phyloP scores from a whole-genome alignment of 2,113 vertebrate genomes.

The Actinemys pallida region DNA sequence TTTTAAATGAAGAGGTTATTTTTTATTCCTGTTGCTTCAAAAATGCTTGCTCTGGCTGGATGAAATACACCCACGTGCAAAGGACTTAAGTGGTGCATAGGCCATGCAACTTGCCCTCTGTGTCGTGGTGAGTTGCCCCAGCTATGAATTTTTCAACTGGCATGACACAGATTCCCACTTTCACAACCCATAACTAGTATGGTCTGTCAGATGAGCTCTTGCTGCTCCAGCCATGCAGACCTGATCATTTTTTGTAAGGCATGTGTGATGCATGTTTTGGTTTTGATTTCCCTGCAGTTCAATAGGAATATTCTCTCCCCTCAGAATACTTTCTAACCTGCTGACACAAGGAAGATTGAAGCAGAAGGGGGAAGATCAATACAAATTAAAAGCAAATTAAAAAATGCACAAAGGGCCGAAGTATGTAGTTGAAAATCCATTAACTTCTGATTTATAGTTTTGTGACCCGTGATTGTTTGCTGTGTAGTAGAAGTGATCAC shows the following conservation, averaged over 20 bases:
- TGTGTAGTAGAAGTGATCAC: conserved; percentile 30
- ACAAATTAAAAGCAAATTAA: conserved; percentile 93
- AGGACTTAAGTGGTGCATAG: fast-evolving
- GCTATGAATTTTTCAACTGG: not conserved
- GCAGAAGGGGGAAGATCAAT: conserved; percentile 78
- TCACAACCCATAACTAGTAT: not conserved
- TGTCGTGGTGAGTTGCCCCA: fast-evolving
- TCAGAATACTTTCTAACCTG: conserved; percentile 71
- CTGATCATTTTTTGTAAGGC: not conserved
- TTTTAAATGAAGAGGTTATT: not conserved
- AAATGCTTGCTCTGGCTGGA: not conserved
- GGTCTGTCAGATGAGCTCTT: not conserved
- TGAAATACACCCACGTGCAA: not conserved
- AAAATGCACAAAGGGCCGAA: conserved; percentile 67
- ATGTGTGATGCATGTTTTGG: not conserved
- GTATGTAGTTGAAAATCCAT: conserved; percentile 75
- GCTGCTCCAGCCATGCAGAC: not conserved
- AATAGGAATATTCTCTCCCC: not conserved
- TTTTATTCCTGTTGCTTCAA: not conserved
- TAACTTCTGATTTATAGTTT: conserved; percentile 63
- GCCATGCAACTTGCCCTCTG: not conserved
- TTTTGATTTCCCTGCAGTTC: not conserved
- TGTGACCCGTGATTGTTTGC: conserved; percentile 59
- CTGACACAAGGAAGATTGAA: conserved; percentile 83
- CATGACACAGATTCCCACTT: not conserved